phyloP scores from a whole-genome alignment of 2,888 invertebrate species.

The Gisinianus flammeolus region DNA sequence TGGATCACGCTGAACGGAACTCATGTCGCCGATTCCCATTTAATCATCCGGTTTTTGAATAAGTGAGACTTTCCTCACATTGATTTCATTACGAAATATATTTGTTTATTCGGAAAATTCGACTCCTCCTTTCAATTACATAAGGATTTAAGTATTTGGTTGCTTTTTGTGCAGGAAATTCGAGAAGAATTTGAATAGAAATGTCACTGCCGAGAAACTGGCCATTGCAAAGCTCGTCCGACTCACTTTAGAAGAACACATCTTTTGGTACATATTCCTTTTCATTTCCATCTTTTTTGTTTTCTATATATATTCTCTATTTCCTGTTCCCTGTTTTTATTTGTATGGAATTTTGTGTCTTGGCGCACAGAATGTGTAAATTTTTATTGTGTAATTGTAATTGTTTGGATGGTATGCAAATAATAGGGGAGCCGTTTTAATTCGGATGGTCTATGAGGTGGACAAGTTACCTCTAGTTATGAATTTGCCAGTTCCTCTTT shows the following conservation, averaged over 20 bases:
- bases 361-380: background rate
- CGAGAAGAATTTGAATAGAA: conserved; percentile 59
- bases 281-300: too few relatives aligned
- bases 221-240: conserved; percentile 61
- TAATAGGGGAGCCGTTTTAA: conserved; percentile 42
- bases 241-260: conserved; percentile 62
- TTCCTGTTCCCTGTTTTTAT: too few relatives aligned
- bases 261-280: conserved; percentile 61
- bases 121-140: too few relatives aligned
- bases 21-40: conserved; percentile 50
- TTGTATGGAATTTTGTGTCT: too few relatives aligned
- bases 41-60: conserved; percentile 46
- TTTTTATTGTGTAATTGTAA: background rate
- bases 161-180: conserved; percentile 53
- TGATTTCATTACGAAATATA: background rate
- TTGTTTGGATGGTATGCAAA: background rate
- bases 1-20: conserved; percentile 56
- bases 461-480: background rate
- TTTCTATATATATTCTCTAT: background rate
- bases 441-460: conserved; percentile 42
- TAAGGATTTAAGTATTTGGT: background rate
- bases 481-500: background rate
- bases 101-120: too few relatives aligned
- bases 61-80: conserved; percentile 20
- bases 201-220: conserved; percentile 59